Base-by-base conservation (phyloP, 2,888 invertebrate genomes). In the Caenorhabditis doughertyi region DNA sequence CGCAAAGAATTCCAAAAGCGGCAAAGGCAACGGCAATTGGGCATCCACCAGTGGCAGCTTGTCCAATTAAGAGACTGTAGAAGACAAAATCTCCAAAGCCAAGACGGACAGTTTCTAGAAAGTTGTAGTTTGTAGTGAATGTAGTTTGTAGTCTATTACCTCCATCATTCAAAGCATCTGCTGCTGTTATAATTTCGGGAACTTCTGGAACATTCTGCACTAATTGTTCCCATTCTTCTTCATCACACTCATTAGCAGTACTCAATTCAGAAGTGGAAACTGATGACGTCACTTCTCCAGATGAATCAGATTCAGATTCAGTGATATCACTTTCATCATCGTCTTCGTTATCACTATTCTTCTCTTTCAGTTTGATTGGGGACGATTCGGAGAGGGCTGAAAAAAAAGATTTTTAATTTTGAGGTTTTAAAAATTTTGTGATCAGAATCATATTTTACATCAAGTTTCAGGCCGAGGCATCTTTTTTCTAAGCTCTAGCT, bases 81-180 rank as follows among this genome's bases (percentile, higher is more conserved):
- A 89, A 89, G 32, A 89, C 89, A 62, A 89, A 89, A 49, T 89
- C 89, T 39, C 89, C 89, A 81, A 89, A 87, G 18, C 89, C 89
- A n/a, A 89, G 88, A 21, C 88, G 88, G 16, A 87, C 70, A 1
- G 85, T 76, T 35, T 85, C 89, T 87, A 70, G 55, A 88, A 77
- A 16, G 18, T 35, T 0, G 55, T 49, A n/a, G n/a, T n/a, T n/a
- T n/a, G n/a, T n/a, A n/a, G n/a, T n/a, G n/a, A n/a, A 23, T 53
- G 62, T 25, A 27, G 39, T 18, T 27, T 56, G 11, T 11, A 55
- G n/a, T 47, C 18, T 47, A 35, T 11, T 11, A 79, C 67, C 76
- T 29, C 79, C 81, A 49, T 87, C 88, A 49, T 87, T 84, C 23
- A 88, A 67, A 2, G 87, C 85, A 42, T 88, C 87, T 3, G 81